phyloP scores from a whole-genome alignment of 64 coral and sea anemone species.

The Montipora efflorescens region DNA sequence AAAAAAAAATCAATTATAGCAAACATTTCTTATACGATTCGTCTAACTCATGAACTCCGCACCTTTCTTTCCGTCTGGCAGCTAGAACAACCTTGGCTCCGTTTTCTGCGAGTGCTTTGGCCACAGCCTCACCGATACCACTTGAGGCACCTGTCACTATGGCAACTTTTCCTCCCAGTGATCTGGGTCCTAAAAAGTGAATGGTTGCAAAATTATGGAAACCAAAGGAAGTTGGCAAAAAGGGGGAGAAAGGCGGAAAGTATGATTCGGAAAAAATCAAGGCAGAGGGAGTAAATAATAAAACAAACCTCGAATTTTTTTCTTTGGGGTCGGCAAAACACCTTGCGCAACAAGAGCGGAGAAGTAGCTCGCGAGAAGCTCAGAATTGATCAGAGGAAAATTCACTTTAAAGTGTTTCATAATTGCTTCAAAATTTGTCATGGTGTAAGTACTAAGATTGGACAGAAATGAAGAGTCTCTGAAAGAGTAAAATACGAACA shows the following conservation, averaged over 20 bases:
- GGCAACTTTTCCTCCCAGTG: conserved; percentile 83
- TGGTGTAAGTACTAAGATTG: conserved; percentile 82
- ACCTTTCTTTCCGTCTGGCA: conserved; percentile 88
- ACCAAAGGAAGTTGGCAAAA: not conserved
- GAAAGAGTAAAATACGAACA: not conserved
- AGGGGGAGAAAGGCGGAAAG: not conserved
- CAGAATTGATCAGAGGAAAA: conserved; percentile 71
- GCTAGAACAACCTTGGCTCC: conserved; percentile 91
- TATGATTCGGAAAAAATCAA: too few species aligned
- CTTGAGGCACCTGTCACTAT: conserved; percentile 96
- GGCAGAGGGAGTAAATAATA: too few species aligned
- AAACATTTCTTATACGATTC: not conserved
- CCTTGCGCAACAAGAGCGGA: conserved; percentile 57
- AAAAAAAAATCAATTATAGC: not conserved
- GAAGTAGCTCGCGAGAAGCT: conserved; percentile 80
- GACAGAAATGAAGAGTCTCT: conserved; percentile 86
- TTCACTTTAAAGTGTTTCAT: conserved; percentile 81
- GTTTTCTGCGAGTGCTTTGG: conserved; percentile 72
- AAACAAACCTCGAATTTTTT: conserved; percentile 75
- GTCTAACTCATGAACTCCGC: not conserved
- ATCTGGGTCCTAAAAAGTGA: conserved; percentile 71
- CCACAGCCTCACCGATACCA: conserved; percentile 82
- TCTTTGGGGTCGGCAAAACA: conserved; percentile 73
- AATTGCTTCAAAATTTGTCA: conserved; percentile 74
- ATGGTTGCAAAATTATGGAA: too few species aligned